phyloP scores from a whole-genome alignment of 2,797 vertebrate species.

The Ambastaia sidthimunki region DNA sequence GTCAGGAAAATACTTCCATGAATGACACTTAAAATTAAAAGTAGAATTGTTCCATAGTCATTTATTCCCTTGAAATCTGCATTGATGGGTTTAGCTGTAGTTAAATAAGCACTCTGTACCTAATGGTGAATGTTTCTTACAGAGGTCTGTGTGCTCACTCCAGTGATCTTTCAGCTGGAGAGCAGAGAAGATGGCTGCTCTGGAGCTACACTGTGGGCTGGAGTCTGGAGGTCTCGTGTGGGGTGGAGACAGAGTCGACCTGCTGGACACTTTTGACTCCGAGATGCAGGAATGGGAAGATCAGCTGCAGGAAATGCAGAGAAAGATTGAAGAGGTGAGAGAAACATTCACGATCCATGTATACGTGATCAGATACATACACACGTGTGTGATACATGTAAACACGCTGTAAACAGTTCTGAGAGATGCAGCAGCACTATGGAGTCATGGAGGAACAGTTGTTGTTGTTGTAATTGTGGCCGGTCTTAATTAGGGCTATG shows the following conservation, averaged over 20 bases:
- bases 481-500: not conserved
- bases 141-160: slow-evolving; percentile 24
- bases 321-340: slow-evolving; percentile 94
- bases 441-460: no score
- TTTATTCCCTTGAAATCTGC: not conserved
- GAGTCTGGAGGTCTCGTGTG: slow-evolving; percentile 82
- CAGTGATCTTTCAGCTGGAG: slow-evolving; percentile 11
- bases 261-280: slow-evolving; percentile 91
- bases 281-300: slow-evolving; percentile 98
- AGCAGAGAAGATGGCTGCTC: slow-evolving; percentile 74
- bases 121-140: not conserved
- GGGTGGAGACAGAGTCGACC: slow-evolving; percentile 87
- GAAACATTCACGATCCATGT: not conserved
- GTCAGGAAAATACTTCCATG: not conserved
- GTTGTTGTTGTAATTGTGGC: no score
- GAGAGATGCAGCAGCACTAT: no score
- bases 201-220: slow-evolving; percentile 86
- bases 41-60: not conserved
- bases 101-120: not conserved
- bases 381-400: no score
- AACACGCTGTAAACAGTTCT: no score
- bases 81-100: not conserved
- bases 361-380: not conserved
- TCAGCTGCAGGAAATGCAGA: slow-evolving; percentile 95
- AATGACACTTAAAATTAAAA: not conserved